Evolutionary conservation across 2,888 invertebrate species (phyloP).

Genomic region (Stenotaenia linearis): DNA sequence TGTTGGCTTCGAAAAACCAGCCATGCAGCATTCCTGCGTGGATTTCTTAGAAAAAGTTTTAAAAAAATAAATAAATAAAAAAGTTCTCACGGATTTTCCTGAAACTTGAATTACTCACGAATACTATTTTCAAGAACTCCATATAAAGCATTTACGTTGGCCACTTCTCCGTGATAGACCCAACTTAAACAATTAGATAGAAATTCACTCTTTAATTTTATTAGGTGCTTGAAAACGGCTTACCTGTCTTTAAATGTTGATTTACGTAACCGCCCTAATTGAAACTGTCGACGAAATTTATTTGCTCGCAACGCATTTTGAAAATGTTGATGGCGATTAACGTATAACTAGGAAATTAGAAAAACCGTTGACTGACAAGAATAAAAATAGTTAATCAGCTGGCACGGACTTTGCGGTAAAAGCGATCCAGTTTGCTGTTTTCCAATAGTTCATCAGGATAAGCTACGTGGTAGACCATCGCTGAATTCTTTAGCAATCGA

Average conservation of each 20-base stretch:
- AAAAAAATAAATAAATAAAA: conserved; percentile 7
- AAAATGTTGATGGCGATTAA: conserved; percentile 27
- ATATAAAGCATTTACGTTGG: conserved; percentile 80
- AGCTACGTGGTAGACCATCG: conserved; percentile 29
- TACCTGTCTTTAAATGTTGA: conserved; percentile 27
- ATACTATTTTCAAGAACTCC: conserved; percentile 80
- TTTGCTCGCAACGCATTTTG: conserved; percentile 11
- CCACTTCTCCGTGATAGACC: conserved; percentile 59
- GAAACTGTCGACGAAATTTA: conserved; percentile 28
- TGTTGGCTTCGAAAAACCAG: conserved; percentile 48
- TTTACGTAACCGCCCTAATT: conserved; percentile 12
- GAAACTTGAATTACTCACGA: conserved; percentile 57
- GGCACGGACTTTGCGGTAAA: conserved; percentile 20
- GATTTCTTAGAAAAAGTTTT: conserved; percentile 45
- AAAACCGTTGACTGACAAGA: background rate
- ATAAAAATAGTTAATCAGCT: background rate
- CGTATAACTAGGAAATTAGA: background rate
- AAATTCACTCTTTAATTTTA: background rate
- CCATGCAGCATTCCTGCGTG: conserved; percentile 47
- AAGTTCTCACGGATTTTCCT: background rate
- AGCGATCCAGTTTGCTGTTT: background rate
- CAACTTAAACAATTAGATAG: background rate
- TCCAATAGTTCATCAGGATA: conserved; percentile 30
- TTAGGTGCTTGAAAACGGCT: background rate
- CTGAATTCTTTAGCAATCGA: background rate